Base-by-base conservation (phyloP, 2,888 invertebrate species). In the Theretra japonica region DNA sequence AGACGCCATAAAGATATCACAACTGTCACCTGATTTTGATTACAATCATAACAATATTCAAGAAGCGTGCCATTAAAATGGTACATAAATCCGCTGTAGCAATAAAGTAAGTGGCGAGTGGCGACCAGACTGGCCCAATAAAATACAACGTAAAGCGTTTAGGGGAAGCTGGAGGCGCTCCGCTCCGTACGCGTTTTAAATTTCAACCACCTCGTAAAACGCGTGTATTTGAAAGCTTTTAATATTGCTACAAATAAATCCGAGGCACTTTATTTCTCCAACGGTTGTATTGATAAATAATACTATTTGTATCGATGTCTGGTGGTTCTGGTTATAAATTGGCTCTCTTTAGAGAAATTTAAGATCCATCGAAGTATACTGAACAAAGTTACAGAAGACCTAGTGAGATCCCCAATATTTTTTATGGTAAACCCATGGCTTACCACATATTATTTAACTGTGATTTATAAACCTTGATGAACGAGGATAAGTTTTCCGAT, bases 101-200 rank as follows among this genome's bases (percentile, higher is more conserved):
- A 71, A 65, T 70, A 71, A 65, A 65, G 23, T 70, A 50, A 30
- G 56, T 65, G 33, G 79, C 84, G 86, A 85, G 33, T 65, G 33
- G 79, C 84, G 85, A 85, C 53, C 19, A 53, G 53, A 53, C 83
- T 85, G 77, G 82, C 75, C 77, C 74, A 83, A 86, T 87, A 88
- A 88, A 88, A 84, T 78, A 77, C 76, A 78, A 79, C 83, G 82
- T 88, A 86, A 88, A 88, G 79, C 85, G 83, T 86, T 88, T 86
- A 84, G 81, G 74, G 72, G 72, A 70, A 81, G 75, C 79, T 75
- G 79, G 78, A 41, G 41, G 41, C 41, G 80, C 77, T 76, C 75
- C 77, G 79, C 75, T 77, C 76, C 81, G 77, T 79, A 83, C 81
- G 81, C 79, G 82, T 85, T 88, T 86, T 83, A 87, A 87, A 86